phyloP scores from a whole-genome alignment of 2,113 vertebrate species.

The Notarius lentiginosus region DNA sequence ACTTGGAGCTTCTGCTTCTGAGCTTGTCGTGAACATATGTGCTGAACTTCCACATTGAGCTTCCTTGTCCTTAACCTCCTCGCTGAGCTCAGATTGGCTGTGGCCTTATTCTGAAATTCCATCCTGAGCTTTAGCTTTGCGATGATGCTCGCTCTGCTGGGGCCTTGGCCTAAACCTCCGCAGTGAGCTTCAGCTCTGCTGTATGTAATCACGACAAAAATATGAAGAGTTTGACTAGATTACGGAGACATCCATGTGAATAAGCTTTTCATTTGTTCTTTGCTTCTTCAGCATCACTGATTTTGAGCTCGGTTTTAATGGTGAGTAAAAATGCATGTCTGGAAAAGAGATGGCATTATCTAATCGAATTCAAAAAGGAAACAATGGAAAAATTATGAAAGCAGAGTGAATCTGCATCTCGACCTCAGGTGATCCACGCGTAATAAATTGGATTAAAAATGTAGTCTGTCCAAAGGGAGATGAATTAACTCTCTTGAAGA shows the following conservation, averaged over 20 bases:
- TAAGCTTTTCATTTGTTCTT: background rate
- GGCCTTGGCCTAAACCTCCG: background rate
- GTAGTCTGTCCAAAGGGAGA: background rate
- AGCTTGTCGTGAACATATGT: too few relatives aligned
- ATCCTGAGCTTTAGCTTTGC: background rate
- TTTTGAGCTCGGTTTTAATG: background rate
- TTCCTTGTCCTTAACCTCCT: background rate
- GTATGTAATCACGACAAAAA: background rate
- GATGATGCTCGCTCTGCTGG: background rate
- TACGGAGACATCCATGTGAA: background rate
- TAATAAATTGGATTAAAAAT: constrained; percentile 23
- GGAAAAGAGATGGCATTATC: background rate
- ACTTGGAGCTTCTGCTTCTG: background rate
- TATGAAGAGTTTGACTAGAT: background rate
- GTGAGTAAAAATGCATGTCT: background rate
- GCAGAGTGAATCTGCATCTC: background rate
- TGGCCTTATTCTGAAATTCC: background rate
- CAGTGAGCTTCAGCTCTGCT: background rate
- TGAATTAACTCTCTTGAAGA: background rate
- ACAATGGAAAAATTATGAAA: background rate
- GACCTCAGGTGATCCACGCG: background rate
- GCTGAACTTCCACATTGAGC: background rate
- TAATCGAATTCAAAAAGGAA: background rate
- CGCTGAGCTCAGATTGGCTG: background rate
- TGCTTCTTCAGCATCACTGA: background rate